Percentiles rank a stretch among this genome's conserved stretches.
Evolutionary conservation across 2,888 invertebrate genomes (phyloP).

Genomic region (Teinopalpus imperialis): DNA sequence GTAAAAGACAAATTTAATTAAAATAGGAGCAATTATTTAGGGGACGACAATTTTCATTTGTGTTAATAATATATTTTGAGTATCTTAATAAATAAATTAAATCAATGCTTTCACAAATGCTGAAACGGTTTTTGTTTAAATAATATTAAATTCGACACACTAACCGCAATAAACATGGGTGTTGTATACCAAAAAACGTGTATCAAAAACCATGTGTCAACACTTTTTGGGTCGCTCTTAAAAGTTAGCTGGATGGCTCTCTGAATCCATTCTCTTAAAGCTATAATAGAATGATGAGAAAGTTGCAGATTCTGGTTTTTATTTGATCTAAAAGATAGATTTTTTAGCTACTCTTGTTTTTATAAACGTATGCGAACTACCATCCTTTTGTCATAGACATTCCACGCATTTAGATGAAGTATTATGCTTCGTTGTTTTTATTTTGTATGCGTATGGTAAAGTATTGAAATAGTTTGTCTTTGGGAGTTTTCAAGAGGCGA

Average conservation of each 20-base stretch:
- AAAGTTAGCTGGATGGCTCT: conserved; percentile 38
- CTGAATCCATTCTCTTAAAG: conserved; percentile 46
- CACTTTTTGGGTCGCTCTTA: conserved; percentile 35
- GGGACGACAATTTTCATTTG: too few relatives aligned
- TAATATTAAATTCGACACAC: conserved; percentile 66
- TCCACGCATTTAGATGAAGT: too few relatives aligned
- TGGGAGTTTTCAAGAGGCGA: too few relatives aligned
- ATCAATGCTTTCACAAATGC: neutral
- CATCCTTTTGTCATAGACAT: too few relatives aligned
- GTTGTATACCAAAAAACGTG: conserved; percentile 39
- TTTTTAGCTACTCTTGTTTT: conserved; percentile 47
- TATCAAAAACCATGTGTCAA: conserved; percentile 50
- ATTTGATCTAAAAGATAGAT: conserved; percentile 53
- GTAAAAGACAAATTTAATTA: too few relatives aligned
- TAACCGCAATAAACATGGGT: conserved; percentile 49
- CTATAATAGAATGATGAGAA: conserved; percentile 53
- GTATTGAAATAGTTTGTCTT: too few relatives aligned
- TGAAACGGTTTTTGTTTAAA: conserved; percentile 42
- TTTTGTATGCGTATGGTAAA: too few relatives aligned
- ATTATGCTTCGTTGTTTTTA: too few relatives aligned
- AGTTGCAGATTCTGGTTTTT: conserved; percentile 58
- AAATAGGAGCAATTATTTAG: too few relatives aligned
- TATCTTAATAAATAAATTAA: neutral
- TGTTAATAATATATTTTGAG: too few relatives aligned
- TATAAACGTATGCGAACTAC: too few relatives aligned